Evolutionary conservation across 2,113 vertebrate genomes (phyloP), one percentile per base, ranked within the genome.

Genomic region (Epinephelus fuscoguttatus): DNA sequence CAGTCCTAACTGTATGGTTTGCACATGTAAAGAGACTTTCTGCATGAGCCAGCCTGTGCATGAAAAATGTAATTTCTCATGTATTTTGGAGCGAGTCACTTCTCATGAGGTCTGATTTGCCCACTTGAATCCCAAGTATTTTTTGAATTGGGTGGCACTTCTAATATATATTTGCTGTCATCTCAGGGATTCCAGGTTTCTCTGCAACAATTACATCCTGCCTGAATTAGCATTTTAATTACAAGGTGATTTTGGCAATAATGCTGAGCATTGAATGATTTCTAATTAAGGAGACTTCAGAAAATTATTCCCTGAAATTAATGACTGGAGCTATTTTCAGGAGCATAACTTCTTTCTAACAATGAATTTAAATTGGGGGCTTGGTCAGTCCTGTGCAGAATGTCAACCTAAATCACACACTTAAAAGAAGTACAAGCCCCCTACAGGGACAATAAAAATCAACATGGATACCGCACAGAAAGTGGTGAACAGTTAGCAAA

Each of bases 141-240:
- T 72, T 70, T 57, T 73, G 17, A 88, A 71, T 71, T 80, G 30
- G 62, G 27, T 78, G 68, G 30, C 37, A 55, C 13, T 49, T 59
- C 79, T 76, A 85, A 78, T 71, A 74, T 47, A 61, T 83, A 75
- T 79, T 85, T 66, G 76, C 84, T 59, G 70, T 78, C 70, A 85
- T 73, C 80, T 70, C 19, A 14, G 87, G 62, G 50, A 83, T 67
- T 81, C 30, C 69, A 84, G 61, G 67, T 92, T 84, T 82, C 55
- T 84, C 71, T 84, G 75, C 80, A 89, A 92, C 87, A 87, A 89
- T 92, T 57, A 75, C 87, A 91, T 84, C 71, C 77, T 81, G 45
- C 62, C 62, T 78, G 50, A 87, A 92, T 94, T 89, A 88, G 82
- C 89, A 94, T 93, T 94, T 94, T 92, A 93, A 93, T 94, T 92